These are phyloP conservation scores for Pseudococcus jackbeardsleyi DNA, from an alignment of 2,888 invertebrate species.

Conservation along the genomic window DNA sequence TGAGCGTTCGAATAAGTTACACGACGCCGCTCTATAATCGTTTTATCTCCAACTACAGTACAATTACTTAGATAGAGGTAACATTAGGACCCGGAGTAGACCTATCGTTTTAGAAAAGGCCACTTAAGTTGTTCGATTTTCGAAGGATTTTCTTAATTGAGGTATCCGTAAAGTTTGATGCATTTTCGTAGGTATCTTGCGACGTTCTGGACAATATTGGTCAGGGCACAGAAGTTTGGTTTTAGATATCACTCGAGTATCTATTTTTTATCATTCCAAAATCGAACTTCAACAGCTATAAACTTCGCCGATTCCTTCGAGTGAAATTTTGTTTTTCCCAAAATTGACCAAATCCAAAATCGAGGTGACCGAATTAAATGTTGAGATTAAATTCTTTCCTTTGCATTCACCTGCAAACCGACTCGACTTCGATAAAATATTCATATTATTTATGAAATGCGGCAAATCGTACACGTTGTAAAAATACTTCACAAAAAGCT, in stretches of 20 bases:
- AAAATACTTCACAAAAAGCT: background rate
- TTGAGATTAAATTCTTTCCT: too few species aligned
- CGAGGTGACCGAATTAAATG: too few species aligned
- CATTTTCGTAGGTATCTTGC: background rate
- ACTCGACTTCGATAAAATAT: too few species aligned
- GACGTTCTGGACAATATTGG: background rate
- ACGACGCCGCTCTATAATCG: background rate
- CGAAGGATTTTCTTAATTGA: background rate
- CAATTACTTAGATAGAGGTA: background rate
- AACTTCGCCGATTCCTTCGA: too few species aligned
- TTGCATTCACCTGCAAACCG: too few species aligned
- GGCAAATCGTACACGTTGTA: background rate
- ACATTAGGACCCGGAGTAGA: too few species aligned
- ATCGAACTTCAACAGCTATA: too few species aligned
- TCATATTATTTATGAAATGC: too few species aligned
- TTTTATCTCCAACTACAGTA: background rate
- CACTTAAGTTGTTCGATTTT: background rate
- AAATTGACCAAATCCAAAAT: too few species aligned
- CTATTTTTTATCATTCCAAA: background rate
- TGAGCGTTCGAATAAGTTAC: background rate
- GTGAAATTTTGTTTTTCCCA: too few species aligned
- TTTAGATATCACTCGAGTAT: background rate
- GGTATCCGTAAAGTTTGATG: background rate
- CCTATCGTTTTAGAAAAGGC: background rate
- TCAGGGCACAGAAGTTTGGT: background rate